Base-by-base conservation (phyloP, 1,140 invertebrate species). In the Parapsyche elsis region DNA sequence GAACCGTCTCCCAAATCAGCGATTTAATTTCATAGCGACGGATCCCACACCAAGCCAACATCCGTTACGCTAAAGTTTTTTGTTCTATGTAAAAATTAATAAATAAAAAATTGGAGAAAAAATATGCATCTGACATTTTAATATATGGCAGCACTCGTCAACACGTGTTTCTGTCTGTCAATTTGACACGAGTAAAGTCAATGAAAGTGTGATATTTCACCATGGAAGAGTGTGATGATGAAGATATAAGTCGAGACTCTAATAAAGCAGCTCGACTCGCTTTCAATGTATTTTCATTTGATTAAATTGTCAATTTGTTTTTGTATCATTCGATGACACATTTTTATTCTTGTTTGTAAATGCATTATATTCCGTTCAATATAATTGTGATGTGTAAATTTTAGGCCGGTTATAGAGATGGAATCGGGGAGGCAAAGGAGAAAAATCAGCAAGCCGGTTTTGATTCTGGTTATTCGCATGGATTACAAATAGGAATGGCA, bases 401-500 rank as follows among this genome's bases (percentile, higher is more conserved):
- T n/a, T 45, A 83, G 81, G 16, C 24, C 9, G 81, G 81, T 7
- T 83, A 81, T 77, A 83, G 76, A 76, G 81, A 83, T 71, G 81
- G 81, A 14, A 64, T 79, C 9, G 44, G 10, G 4, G 38, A 76
- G 46, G 81, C 44, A 0, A 81, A 64, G 71, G 79, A 83, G 49
- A 57, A 57, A 10, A 59, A 71, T 12, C 76, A 76, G 16, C 81
- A 83, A 49, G 67, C 79, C 45, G 24, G 77, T 5, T 83, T 83
- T 73, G 79, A 81, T 71, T 57, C 21, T 38, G 81, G 81, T n/a
- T 83, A 76, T 53, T 38, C 67, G 49, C 16, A 38, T 5, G 81
- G 81, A 23, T 45, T 81, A 21, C 53, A 81, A 57, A 79, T 73
- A 12, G 81, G 76, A 76, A 26, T 81, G n/a, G 44, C 21, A 16